Evolutionary conservation across 2,797 vertebrate genomes (phyloP), one percentile per base, ranked within the genome.

Genomic region (Myripristis jacobus): DNA sequence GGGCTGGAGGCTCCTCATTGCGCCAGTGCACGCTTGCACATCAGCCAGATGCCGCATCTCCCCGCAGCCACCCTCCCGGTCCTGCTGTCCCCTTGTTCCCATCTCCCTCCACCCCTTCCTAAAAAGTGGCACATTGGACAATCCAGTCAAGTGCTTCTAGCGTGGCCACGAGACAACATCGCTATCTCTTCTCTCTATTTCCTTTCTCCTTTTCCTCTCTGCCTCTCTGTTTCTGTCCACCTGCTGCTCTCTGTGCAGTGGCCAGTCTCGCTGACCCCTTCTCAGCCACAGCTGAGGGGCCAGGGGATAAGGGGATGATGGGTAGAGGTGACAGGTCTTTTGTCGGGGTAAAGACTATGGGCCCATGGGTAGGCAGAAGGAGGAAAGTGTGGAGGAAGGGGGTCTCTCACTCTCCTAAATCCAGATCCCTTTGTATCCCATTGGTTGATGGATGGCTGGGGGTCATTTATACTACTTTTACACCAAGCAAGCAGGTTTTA

Each of bases 31-130:
- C 0, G 52, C 48, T 53, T 76, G 59, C 78, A 75, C 86, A 86
- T 89, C 63, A 77, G 70, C 82, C 88, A 91, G 87, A 90, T 91
- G 89, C 85, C 86, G 44, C 71, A 73, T 85, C 70, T 75, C 70
- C 79, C 71, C 79, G 81, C 41, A 51, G 36, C 22, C 57, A 29
- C 19, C 44, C 76, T 8, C 57, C 57, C 18, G 11, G 21, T n/a
- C 36, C 47, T 11, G 24, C 50, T 55, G 3, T 64, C 52, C 24
- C 76, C 34, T 43, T 73, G 57, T 25, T 19, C 52, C 51, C 44
- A 19, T 31, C 68, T 50, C 47, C 52, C 51, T n/a, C 38, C 31
- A 66, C 44, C 16, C 29, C 1, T 63, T 59, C 25, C 62, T 47
- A 24, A 59, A 59, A 27, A 51, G 36, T 55, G 52, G 53, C 44